These are phyloP conservation scores for Petrocephalus zakoni DNA, from an alignment of 2,113 vertebrate genomes.

Conservation along the genomic window DNA sequence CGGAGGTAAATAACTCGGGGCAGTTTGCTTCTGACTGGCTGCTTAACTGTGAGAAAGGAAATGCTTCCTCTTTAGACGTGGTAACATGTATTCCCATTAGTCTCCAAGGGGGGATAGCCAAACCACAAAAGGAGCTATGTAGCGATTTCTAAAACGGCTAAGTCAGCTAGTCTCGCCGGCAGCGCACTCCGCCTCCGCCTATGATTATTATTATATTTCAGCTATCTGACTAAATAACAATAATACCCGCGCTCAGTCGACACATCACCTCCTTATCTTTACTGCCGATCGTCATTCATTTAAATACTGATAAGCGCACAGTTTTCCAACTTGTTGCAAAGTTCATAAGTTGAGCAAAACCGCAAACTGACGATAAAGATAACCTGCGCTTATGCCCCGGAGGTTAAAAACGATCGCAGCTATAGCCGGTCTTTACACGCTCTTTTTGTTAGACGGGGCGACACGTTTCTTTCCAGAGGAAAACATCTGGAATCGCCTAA, in stretches of 20 bases:
- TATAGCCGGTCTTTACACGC: background rate
- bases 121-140: conserved; percentile 23
- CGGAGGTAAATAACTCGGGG: background rate
- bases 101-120: conserved; percentile 11
- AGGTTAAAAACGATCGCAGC: background rate
- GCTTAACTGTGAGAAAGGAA: conserved; percentile 21
- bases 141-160: conserved; percentile 27
- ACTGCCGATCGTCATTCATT: background rate
- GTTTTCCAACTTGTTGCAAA: background rate
- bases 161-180: conserved; percentile 29
- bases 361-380: background rate
- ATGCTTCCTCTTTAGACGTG: conserved; percentile 16
- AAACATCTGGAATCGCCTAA: conserved; percentile 25
- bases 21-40: background rate
- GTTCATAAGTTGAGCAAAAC: background rate
- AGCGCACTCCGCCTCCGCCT: conserved; percentile 5
- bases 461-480: background rate
- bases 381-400: background rate
- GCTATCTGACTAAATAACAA: background rate
- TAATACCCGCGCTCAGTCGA: background rate
- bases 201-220: background rate
- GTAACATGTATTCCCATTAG: conserved; percentile 23
- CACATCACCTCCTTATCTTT: background rate
- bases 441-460: background rate
- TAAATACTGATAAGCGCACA: background rate